These are phyloP conservation scores for Apis florea DNA, from an alignment of 1,140 invertebrate genomes.

Conservation along the genomic window DNA sequence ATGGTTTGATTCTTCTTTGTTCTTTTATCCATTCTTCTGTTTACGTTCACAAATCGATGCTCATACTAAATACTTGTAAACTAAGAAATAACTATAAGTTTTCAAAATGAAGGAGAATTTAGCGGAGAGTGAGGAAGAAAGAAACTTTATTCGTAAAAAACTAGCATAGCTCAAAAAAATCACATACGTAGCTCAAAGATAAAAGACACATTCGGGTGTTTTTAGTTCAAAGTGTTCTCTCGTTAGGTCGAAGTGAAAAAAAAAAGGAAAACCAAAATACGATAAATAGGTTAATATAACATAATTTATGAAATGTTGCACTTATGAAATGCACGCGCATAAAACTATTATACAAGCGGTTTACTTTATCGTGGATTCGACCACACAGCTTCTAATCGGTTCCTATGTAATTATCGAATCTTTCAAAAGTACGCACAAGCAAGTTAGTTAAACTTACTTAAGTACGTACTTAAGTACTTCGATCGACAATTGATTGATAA, in stretches of 20 bases:
- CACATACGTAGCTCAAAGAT: slow-evolving; percentile 21
- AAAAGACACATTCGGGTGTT: background rate
- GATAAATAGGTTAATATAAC: background rate
- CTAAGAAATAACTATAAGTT: background rate
- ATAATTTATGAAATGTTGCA: slow-evolving; percentile 21
- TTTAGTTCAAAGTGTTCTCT: slow-evolving; percentile 1
- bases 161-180: slow-evolving; percentile 42
- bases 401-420: slow-evolving; percentile 56
- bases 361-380: slow-evolving; percentile 24
- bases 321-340: slow-evolving; percentile 33
- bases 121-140: background rate
- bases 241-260: background rate
- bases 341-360: slow-evolving; percentile 35
- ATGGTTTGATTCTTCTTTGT: background rate
- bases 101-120: background rate
- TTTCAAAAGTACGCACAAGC: slow-evolving; percentile 60
- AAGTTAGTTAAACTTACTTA: slow-evolving; percentile 45
- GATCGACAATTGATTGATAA: slow-evolving; percentile 7
- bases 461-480: slow-evolving; percentile 33
- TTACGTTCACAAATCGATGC: background rate
- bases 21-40: background rate
- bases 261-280: background rate
- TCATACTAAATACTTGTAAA: background rate
- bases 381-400: slow-evolving; percentile 49
- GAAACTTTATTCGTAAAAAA: slow-evolving; percentile 15